Evolutionary conservation across 2,888 invertebrate species (phyloP), one percentile per base, ranked within the genome.

Genomic region (Tetragnatha montana): DNA sequence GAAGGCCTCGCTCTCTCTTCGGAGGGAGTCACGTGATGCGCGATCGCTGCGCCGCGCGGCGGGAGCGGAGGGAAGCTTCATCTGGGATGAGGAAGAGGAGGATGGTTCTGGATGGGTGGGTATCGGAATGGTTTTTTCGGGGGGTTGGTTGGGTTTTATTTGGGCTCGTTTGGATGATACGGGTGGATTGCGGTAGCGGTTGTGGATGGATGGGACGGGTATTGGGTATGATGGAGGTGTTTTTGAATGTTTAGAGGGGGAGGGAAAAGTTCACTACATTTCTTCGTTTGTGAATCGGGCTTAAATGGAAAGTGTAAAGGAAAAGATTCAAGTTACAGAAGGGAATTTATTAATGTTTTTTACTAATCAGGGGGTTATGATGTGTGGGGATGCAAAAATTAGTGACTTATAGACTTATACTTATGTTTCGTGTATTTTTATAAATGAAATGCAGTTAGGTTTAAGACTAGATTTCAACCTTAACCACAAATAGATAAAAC

Each of bases 71-170:
- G 75, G 60, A 73, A 50, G 35, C 35, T 35, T 35, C 35, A 35
- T 35, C 35, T 35, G 35, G 35, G 35, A 35, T 35, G 73, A 68
- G 14, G 21, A 21, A 60, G 60, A 35, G 19, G 51, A 71, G 73
- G 49, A 81, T 83, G 73, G 47, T 88, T 88, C 88, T 78, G 79
- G 83, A 83, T 83, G 88, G 83, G 82, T 83, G 88, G 68, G 12
- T 60, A 60, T 60, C 17, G 14, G 60, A 60, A 60, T 60, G 60
- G 14, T 60, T 17, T 60, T 60, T 60, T 60, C 12, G 14, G 35
- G n/a, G 35, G 35, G 35, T 35, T 35, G 35, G 12, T 83, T 71
- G 69, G 49, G 70, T 85, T 78, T 71, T 73, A n/a, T 49, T 71
- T 22, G 19, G 51, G 49, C n/a, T 22, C n/a, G 74, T 74, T n/a